These are phyloP conservation scores for Nemoura dubitans DNA, from an alignment of 2,888 invertebrate species.

Conservation along the genomic window DNA sequence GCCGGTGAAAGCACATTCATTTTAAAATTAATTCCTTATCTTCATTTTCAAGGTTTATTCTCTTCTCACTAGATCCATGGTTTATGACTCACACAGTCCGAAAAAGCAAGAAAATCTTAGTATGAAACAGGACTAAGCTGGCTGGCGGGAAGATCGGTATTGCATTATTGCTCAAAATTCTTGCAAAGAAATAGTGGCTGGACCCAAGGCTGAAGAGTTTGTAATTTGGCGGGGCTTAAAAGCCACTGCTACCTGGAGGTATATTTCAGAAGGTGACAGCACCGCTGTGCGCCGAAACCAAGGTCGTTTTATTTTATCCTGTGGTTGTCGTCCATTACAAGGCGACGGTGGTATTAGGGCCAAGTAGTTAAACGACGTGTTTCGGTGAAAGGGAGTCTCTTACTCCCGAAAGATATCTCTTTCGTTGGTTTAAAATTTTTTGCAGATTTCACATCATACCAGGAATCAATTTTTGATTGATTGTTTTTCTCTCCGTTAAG, in stretches of 20 bases:
- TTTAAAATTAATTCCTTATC: no score
- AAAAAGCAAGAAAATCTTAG: no score
- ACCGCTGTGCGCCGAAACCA: background rate
- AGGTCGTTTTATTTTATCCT: background rate
- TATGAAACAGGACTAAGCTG: no score
- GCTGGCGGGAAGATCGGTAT: no score
- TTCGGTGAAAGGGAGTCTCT: constrained; percentile 55
- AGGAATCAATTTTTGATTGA: constrained; percentile 36
- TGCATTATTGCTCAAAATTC: no score
- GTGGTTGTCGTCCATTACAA: constrained; percentile 74
- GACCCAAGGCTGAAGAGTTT: background rate
- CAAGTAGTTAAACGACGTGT: constrained; percentile 43
- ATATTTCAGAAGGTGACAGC: background rate
- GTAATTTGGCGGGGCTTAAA: background rate
- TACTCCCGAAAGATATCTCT: constrained; percentile 67
- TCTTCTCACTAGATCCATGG: no score
- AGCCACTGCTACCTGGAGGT: background rate
- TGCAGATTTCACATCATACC: constrained; percentile 39
- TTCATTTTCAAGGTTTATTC: no score
- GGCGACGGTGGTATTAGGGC: constrained; percentile 68
- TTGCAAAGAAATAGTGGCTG: no score
- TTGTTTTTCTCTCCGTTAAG: constrained; percentile 43
- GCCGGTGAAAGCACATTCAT: no score
- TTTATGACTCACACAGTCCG: no score
- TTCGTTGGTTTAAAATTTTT: constrained; percentile 56